Evolutionary conservation across 2,797 vertebrate species (phyloP).

Genomic region (Phylloscopus collybita): DNA sequence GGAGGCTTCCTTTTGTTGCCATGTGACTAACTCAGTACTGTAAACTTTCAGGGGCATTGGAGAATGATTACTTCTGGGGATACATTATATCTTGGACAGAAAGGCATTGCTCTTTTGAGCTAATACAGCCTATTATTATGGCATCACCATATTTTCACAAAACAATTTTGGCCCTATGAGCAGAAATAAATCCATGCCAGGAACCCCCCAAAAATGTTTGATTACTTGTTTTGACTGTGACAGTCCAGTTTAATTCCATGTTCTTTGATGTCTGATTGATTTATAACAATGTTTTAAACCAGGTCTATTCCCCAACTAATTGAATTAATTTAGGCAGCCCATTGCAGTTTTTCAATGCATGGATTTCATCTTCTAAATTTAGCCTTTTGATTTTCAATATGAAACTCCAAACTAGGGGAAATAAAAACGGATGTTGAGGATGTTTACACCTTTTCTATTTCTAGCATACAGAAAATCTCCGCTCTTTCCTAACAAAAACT

Average conservation of each 20-base stretch:
- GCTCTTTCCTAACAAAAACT: not conserved
- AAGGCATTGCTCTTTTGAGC: not conserved
- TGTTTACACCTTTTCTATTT: not conserved
- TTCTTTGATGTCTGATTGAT: not conserved
- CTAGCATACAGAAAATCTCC: not conserved
- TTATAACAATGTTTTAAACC: not conserved
- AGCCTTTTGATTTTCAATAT: not conserved
- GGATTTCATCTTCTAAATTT: not conserved
- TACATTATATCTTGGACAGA: not conserved
- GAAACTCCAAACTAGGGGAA: not conserved
- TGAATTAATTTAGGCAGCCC: not conserved
- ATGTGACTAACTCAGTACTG: not conserved
- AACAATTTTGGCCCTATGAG: not conserved
- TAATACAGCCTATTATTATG: not conserved
- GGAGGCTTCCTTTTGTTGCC: not conserved
- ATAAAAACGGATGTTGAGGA: not conserved
- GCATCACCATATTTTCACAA: not conserved
- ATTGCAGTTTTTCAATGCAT: not conserved
- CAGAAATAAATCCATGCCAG: not conserved
- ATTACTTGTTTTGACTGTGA: not conserved
- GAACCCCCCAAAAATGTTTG: fast-evolving
- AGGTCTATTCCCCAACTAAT: not conserved
- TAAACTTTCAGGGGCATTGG: not conserved
- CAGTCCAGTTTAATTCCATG: not conserved
- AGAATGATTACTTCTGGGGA: not conserved